Base-by-base conservation (phyloP, 1,140 invertebrate genomes). In the Propsilocerus akamusi region DNA sequence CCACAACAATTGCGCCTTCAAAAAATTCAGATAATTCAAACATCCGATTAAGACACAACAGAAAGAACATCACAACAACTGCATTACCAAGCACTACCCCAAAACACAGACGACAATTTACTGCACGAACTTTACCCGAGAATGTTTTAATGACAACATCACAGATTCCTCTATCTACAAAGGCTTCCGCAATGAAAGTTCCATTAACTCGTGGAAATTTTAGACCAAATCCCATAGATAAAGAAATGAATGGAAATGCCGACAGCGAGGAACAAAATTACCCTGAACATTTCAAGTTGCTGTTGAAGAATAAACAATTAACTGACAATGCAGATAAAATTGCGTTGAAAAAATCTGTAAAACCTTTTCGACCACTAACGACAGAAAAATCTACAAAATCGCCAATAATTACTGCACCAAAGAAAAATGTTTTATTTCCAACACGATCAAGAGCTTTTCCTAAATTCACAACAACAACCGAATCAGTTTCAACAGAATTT, bases 201-300 rank as follows among this genome's bases (percentile, higher is more conserved):
- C 34, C 34, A 41, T 10, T 17, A 17, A 17, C 34, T 20, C n/a
- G 34, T 17, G 34, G 34, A 41, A 41, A 20, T 20, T 41, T 41
- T 17, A n/a, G 17, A 4, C 14, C 34, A 20, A 41, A 41, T 20
- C 8, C n/a, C 6, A 20, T 3, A 20, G 22, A 3, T 5, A 20
- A 17, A 5, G 20, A 30, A 17, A 23, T 1, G 4, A 49, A 30
- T 30, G 11, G 8, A n/a, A n/a, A n/a, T 23, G 51, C 17, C 4
- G 30, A 47, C 10, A n/a, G 26, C 14, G 51, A 52, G 12, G 51
- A 49, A 26, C 34, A 49, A 14, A 52, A 52, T 30, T 52, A 52
- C 47, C 51, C 51, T 24, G 51, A 52, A 47, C 51, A 52, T 26
- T 52, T 52, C 23, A 52, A 52, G 20, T 11, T 28, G 8, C 25